Conservation (phyloP, 2,888 invertebrate species). For the Augochlorella aurata region DNA sequence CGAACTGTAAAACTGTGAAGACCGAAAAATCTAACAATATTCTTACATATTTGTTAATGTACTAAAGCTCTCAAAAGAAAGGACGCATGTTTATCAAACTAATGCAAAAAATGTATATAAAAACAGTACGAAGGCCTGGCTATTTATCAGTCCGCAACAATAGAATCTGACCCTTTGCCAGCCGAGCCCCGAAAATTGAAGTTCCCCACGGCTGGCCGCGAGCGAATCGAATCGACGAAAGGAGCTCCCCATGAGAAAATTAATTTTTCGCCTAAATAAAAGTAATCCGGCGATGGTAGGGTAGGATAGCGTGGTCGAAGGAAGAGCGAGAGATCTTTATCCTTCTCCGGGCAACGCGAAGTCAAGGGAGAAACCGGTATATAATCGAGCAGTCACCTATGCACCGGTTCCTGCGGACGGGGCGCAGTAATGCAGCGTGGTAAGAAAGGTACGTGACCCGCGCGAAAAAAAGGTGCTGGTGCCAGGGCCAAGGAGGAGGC, state of each 20-base stretch:
- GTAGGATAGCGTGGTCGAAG: slow-evolving; percentile 31
- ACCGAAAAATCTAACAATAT: no score
- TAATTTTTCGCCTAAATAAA: slow-evolving; percentile 48
- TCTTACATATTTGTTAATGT: no score
- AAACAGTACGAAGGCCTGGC: no score
- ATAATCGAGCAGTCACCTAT: slow-evolving; percentile 66
- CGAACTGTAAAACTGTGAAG: no score
- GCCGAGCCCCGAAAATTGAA: neutral
- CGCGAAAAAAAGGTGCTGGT: slow-evolving; percentile 43
- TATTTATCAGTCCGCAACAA: no score
- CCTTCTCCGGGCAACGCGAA: slow-evolving; percentile 34
- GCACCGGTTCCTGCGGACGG: slow-evolving; percentile 62
- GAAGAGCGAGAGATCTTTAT: slow-evolving; percentile 48
- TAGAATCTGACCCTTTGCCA: neutral
- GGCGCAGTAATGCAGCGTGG: slow-evolving; percentile 60
- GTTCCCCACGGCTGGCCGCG: neutral
- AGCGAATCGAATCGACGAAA: neutral
- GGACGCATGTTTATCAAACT: no score
- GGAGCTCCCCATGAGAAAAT: slow-evolving; percentile 16
- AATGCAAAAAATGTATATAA: no score
- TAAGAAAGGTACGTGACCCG: slow-evolving; percentile 63
- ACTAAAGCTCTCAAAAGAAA: no score
- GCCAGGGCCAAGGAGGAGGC: slow-evolving; percentile 29
- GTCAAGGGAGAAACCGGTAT: slow-evolving; percentile 61
- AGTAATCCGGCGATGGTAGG: slow-evolving; percentile 39